phyloP scores from a whole-genome alignment of 2,797 vertebrate species.

The Craterocephalus amniculus region DNA sequence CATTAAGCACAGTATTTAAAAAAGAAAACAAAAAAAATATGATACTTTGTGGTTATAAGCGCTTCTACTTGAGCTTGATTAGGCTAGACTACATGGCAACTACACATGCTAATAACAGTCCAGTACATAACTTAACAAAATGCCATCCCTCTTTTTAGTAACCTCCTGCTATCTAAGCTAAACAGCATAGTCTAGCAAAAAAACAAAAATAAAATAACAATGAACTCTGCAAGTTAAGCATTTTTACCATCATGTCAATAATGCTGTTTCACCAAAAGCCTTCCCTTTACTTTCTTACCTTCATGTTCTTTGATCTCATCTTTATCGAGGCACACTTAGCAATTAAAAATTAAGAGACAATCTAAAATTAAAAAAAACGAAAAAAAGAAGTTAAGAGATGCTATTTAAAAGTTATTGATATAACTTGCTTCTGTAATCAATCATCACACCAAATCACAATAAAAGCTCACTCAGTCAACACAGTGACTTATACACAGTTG shows the following conservation, averaged over 20 bases:
- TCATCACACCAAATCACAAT: conserved; percentile 7
- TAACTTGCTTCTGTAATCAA: conserved; percentile 25
- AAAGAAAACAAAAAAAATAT: not conserved
- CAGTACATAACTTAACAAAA: not conserved
- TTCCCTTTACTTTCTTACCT: not conserved
- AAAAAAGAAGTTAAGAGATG: not conserved
- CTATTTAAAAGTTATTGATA: conserved; percentile 12
- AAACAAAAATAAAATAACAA: not conserved
- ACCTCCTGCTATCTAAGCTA: conserved; percentile 14
- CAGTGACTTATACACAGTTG: not conserved
- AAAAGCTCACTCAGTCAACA: not conserved
- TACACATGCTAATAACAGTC: not conserved
- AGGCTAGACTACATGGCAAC: not conserved
- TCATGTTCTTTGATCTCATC: conserved; percentile 19
- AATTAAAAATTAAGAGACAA: conserved; percentile 1
- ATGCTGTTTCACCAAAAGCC: not conserved
- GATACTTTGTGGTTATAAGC: not conserved
- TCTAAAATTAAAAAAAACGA: not conserved
- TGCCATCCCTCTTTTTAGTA: not conserved
- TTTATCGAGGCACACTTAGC: conserved; percentile 39
- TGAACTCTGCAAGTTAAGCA: not conserved
- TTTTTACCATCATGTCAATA: conserved; percentile 11
- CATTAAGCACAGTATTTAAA: not conserved
- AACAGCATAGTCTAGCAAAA: not conserved
- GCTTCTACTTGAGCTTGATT: not conserved